Conservation (phyloP, 2,888 invertebrate species). For the Lepetodrilus schrolli region DNA sequence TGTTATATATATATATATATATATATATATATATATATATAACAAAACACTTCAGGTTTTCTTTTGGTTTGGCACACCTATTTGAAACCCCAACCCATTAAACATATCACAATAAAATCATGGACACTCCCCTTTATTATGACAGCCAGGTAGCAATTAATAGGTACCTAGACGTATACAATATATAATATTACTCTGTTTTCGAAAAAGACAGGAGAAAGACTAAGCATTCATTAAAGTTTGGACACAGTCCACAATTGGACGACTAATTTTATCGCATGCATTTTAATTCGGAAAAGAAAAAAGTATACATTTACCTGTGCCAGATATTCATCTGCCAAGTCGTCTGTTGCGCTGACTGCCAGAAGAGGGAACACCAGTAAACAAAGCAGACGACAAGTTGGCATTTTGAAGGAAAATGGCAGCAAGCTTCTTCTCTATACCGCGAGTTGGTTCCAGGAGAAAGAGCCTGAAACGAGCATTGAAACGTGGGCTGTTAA, state of each 20-base stretch:
- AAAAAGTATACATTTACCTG: neutral
- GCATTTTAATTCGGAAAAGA: neutral
- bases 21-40: too few species aligned
- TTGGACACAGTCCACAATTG: neutral
- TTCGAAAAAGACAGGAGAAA: neutral
- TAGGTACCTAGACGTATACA: too few species aligned
- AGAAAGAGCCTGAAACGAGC: neutral
- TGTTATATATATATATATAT: too few species aligned
- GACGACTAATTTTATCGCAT: neutral
- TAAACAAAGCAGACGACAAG: conserved; percentile 16
- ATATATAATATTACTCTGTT: too few species aligned
- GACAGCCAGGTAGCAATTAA: too few species aligned
- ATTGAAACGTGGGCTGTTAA: neutral
- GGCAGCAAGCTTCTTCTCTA: neutral
- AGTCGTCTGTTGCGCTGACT: conserved; percentile 7
- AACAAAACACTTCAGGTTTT: too few species aligned
- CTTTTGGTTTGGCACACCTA: too few species aligned
- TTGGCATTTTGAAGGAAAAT: neutral
- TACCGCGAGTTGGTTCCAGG: neutral
- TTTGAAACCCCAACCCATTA: too few species aligned
- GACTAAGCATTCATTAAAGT: neutral
- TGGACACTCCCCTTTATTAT: too few species aligned
- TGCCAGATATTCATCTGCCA: conserved; percentile 2
- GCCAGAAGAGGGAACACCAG: conserved; percentile 11
- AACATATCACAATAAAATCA: too few species aligned